Evolutionary conservation across 1,140 invertebrate genomes (phyloP), one percentile per base, ranked within the genome.

Genomic region (Ceratoteleas bidentatus): DNA sequence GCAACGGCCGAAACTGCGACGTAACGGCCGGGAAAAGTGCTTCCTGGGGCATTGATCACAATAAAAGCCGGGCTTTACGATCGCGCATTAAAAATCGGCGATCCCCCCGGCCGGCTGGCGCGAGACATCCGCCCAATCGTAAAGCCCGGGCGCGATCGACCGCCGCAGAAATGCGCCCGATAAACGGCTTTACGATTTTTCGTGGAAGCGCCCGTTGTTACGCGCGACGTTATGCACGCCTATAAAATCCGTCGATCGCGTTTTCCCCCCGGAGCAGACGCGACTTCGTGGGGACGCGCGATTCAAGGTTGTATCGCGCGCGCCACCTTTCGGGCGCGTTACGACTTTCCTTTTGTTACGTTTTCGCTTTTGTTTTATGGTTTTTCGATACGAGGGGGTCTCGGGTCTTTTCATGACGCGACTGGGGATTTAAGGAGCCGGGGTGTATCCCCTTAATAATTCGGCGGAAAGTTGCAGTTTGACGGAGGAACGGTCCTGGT

Each of bases 181-280:
- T 81, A 84, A 83, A 84, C 81, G 81, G 70, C 74, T 85, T 85
- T 85, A 85, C 70, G 84, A 81, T 78, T 78, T 74, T 83, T 78
- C 81, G 75, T 56, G 33, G 81, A 85, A 85, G 56, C 34, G 68
- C 56, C 57, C 43, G 64, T 70, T 50, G 34, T 77, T 73, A 64
- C 49, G 9, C 36, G 36, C 61, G 47, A 57, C 40, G 66, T 60
- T 49, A 65, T 57, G 54, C 38, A 34, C 15, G 40, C n/a, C 69
- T 47, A 78, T 83, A 83, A 83, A 73, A 78, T 73, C 70, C 78
- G 56, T 72, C 58, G 62, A 81, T 72, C 61, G 66, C 68, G 43
- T 68, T 74, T 75, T 79, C 60, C 65, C 81, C 57, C 72, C 58
- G 47, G 52, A 69, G 60, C 69, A 57, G 65, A 58, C 64, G 64